Evolutionary conservation across 2,888 invertebrate species (phyloP).

Genomic region (Lypha dubia): DNA sequence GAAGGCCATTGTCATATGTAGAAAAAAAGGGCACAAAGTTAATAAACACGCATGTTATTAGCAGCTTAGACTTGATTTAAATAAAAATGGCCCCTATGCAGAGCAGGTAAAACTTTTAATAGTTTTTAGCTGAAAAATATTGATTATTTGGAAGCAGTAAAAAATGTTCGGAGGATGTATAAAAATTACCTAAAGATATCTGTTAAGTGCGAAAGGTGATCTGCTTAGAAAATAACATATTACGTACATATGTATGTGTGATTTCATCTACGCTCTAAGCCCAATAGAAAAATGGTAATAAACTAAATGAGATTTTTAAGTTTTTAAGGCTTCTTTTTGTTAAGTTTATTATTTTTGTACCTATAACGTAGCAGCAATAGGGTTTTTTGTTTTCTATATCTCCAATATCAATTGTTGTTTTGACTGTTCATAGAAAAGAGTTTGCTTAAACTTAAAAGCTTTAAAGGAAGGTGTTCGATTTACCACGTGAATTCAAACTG

Average conservation of each 20-base stretch:
- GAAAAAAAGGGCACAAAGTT: conserved; percentile 70
- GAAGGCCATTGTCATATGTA: neutral
- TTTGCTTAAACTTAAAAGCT: neutral
- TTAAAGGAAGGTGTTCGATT: conserved; percentile 69
- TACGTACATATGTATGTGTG: neutral
- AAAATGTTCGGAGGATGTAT: too few relatives aligned
- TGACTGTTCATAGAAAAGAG: conserved; percentile 18
- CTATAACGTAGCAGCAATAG: conserved; percentile 45
- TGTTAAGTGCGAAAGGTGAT: too few relatives aligned
- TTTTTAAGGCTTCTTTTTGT: conserved; percentile 65
- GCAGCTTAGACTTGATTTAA: neutral
- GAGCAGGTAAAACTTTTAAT: conserved; percentile 1
- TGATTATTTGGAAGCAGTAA: too few relatives aligned
- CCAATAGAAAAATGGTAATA: conserved; percentile 33
- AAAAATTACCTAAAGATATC: too few relatives aligned
- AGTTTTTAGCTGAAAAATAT: too few relatives aligned
- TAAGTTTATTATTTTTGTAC: conserved; percentile 64
- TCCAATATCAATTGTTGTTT: conserved; percentile 42
- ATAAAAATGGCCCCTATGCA: neutral
- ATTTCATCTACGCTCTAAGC: conserved; percentile 25
- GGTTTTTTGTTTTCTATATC: conserved; percentile 44
- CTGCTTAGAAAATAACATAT: neutral
- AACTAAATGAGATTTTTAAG: conserved; percentile 49
- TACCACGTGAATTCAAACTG: conserved; percentile 67
- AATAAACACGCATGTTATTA: conserved; percentile 80